Evolutionary conservation across 2,888 invertebrate species (phyloP), one percentile per base, ranked within the genome.

Genomic region (Ophion obscuratus): DNA sequence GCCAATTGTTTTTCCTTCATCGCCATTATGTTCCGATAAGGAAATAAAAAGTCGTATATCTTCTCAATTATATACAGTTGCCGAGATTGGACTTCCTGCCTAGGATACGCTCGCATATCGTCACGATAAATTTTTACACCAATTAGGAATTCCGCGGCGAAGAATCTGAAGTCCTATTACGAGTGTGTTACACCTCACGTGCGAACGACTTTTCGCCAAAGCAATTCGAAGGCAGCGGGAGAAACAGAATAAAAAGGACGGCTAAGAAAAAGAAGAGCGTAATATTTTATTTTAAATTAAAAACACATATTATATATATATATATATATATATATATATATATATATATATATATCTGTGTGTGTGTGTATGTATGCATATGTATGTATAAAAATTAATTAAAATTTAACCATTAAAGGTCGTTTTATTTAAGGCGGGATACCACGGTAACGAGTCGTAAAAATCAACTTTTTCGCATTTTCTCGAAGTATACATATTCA

Each of bases 201-300:
- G 47, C 44, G 59, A 64, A 47, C 11, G 9, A 75, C 47, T 75
- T 64, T 64, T 64, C 75, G 53, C 64, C 64, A 17, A n/a, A 3
- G 64, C 17, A 47, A 61, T 73, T 73, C 36, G 4, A 36, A 24
- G 40, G 36, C 44, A 47, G 5, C 17, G 61, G 31, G 31, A 24
- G 10, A n/a, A n/a, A 70, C 3, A 0, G 17, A 61, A 61, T 17
- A 61, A 61, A 78, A 59, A 61, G 6, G 24, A 68, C 53, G 17
- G 1, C 27, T 40, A 36, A 61, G 9, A 61, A 61, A 44, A 61
- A 61, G 20, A 11, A 14, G 14, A 17, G 10, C 20, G 40, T 20
- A 44, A 40, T 74, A 20, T 20, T 76, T 77, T 59, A n/a, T 53
- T 47, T 53, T 17, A 17, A 53, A 53, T 53, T 53, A 5, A 17